Percentiles rank a stretch among this genome's conserved stretches.
Evolutionary conservation across 2,888 invertebrate genomes (phyloP).

Genomic region (Hypercompe scribonia): DNA sequence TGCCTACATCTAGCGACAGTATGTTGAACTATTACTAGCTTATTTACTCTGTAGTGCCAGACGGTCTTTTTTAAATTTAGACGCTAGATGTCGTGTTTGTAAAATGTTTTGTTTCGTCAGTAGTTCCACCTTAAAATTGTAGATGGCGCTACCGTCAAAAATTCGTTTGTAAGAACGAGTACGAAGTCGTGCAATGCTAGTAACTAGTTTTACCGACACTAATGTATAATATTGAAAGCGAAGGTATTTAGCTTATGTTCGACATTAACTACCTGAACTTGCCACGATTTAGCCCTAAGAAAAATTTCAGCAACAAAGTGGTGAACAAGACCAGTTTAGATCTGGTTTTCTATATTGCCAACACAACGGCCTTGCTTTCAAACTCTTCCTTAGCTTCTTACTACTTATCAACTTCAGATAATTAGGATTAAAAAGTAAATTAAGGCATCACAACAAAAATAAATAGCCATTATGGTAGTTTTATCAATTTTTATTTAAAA

Average conservation of each 20-base stretch:
- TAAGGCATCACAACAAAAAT: background rate
- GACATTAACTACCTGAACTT: background rate
- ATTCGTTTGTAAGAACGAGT: no score
- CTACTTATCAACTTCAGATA: background rate
- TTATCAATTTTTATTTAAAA: conserved; percentile 17
- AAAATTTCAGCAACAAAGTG: background rate
- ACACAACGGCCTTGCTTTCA: no score
- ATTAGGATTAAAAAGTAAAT: no score
- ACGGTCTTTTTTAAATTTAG: background rate
- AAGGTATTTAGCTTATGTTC: background rate
- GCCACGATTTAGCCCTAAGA: background rate
- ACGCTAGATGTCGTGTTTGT: background rate
- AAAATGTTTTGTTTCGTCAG: background rate
- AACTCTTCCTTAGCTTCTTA: background rate
- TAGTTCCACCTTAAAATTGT: background rate
- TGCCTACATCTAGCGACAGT: background rate
- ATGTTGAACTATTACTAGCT: background rate
- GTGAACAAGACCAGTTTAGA: no score
- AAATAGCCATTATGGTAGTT: background rate
- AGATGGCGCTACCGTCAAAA: background rate
- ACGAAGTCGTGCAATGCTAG: no score
- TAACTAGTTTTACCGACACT: no score
- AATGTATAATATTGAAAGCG: no score
- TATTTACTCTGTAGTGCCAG: no score
- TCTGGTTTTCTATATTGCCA: no score